Evolutionary conservation across 1,140 invertebrate species (phyloP).

Genomic region (Zaprionus lachaisei): DNA sequence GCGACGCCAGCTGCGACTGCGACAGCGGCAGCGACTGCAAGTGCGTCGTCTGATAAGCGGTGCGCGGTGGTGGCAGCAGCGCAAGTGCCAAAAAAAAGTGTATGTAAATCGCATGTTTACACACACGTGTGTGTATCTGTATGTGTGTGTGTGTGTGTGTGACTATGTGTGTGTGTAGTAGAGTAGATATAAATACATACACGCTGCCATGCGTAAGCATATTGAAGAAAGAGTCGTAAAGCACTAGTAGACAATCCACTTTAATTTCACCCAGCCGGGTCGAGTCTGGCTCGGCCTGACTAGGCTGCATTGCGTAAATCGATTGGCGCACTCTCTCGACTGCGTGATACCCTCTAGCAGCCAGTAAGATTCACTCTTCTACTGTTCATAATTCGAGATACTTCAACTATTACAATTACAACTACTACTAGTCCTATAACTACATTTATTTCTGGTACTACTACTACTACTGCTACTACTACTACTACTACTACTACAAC

Average conservation of each 20-base stretch:
- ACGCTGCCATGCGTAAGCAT: neutral
- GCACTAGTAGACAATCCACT: neutral
- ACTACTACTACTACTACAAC: too few relatives aligned
- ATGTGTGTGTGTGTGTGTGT: neutral
- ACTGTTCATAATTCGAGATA: too few relatives aligned
- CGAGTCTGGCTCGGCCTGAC: neutral
- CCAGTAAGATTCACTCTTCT: too few relatives aligned
- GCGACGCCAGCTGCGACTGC: neutral
- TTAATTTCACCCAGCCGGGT: conserved; percentile 4
- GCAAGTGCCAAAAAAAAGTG: conserved; percentile 1
- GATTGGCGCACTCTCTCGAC: neutral
- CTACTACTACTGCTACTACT: too few relatives aligned
- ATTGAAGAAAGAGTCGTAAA: conserved; percentile 17
- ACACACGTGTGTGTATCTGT: neutral
- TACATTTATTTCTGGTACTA: too few relatives aligned
- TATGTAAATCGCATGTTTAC: conserved; percentile 7
- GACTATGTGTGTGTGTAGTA: neutral
- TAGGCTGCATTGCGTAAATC: neutral
- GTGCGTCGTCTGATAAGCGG: conserved; percentile 29
- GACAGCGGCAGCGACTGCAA: neutral
- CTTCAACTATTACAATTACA: too few relatives aligned
- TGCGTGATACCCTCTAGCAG: neutral
- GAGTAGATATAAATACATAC: neutral
- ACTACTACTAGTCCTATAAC: too few relatives aligned
- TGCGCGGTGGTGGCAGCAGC: conserved; percentile 3